Conservation (phyloP, 2,113 vertebrate genomes). For the Polypterus senegalus region DNA sequence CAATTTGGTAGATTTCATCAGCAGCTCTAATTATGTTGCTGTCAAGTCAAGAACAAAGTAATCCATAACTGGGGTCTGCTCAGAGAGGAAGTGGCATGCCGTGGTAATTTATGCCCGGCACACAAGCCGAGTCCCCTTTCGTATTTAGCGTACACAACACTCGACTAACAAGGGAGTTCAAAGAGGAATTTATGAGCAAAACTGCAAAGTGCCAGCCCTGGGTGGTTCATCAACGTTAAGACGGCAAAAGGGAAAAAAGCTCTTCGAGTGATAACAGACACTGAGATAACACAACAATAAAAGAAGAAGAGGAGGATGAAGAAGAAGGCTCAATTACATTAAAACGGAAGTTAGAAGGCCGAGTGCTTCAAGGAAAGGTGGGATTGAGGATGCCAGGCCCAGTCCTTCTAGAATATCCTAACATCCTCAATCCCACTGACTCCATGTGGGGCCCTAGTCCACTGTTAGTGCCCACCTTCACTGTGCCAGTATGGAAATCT, state of each 20-base stretch:
- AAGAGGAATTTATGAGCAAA: slow-evolving; percentile 47
- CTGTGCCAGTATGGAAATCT: too few relatives aligned
- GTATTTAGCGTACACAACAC: slow-evolving; percentile 56
- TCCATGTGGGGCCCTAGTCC: too few relatives aligned
- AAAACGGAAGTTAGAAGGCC: too few relatives aligned
- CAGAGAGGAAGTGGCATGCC: slow-evolving; percentile 45
- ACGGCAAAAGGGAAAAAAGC: neutral
- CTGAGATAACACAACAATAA: neutral
- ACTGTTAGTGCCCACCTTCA: too few relatives aligned
- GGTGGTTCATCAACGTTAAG: slow-evolving; percentile 25
- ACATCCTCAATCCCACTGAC: too few relatives aligned
- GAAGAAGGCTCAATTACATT: slow-evolving; percentile 8
- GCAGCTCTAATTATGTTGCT: slow-evolving; percentile 89
- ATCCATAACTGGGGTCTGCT: slow-evolving; percentile 71
- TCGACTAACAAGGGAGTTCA: slow-evolving; percentile 64
- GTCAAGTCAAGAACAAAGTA: slow-evolving; percentile 78
- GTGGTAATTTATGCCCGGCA: slow-evolving; percentile 69
- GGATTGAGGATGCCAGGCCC: too few relatives aligned
- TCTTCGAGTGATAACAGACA: too few relatives aligned
- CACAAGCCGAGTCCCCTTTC: slow-evolving; percentile 37
- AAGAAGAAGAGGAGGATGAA: slow-evolving; percentile 13
- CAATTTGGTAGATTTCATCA: slow-evolving; percentile 88
- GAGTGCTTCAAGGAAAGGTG: too few relatives aligned
- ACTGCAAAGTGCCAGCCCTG: slow-evolving; percentile 21
- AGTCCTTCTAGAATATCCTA: too few relatives aligned